Evolutionary conservation across 1,140 invertebrate genomes (phyloP), one percentile per base, ranked within the genome.

Genomic region (Lutraria rhynchaena): DNA sequence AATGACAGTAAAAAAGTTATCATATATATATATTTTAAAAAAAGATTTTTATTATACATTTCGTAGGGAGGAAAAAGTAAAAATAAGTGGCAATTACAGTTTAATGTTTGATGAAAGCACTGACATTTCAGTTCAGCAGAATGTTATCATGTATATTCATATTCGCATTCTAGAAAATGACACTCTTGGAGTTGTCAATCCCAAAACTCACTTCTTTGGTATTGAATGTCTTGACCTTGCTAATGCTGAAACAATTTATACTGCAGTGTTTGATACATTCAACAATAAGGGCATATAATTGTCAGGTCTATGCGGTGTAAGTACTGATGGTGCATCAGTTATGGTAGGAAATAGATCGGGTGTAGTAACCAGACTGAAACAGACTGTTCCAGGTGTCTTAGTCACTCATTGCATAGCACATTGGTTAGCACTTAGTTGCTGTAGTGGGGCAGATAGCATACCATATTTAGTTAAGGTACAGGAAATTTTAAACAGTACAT

Each of bases 301-400:
- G 17, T 29, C 29, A 4, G 55, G 44, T 41, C 37, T 82, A 17
- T 57, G 51, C 55, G 80, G 70, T 24, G 33, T 74, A 15, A 37
- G 49, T 53, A 70, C 70, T 1, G 44, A 74, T 67, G 58, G 46
- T 35, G 69, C 60, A 19, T n/a, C 65, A n/a, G 55, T 82, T 1
- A 75, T 67, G 71, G 58, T 75, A 70, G 41, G 74, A 13, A 33
- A 13, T 24, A 77, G 71, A 44, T 67, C 71, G 24, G 81, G 81
- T 27, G 73, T 82, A 24, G 71, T 82, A 22, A 76, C 63, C 5
- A 73, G 70, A 46, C 17, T 74, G 19, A 82, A 74, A 60, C 5
- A 41, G 11, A n/a, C n/a, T 11, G 19, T 27, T 55, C 53, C 44
- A 7, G 57, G 57, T 46, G 24, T n/a, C n/a, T n/a, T n/a, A n/a